Conservation (phyloP, 2,888 invertebrate genomes). For the Brachyptera risi region DNA sequence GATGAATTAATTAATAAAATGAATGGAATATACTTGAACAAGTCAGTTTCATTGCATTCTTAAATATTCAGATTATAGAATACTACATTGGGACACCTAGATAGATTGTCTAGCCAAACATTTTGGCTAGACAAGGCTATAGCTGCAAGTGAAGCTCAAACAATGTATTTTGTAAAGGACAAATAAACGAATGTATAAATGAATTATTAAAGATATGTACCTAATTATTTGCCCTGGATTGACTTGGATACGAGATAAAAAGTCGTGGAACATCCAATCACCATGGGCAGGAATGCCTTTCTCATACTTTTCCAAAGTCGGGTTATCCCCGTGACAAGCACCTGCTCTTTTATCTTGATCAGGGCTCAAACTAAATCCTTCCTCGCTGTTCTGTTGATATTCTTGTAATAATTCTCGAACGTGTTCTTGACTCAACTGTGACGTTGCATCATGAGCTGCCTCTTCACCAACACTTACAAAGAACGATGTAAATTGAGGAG, state of each 20-base stretch:
- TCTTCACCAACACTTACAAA: conserved; percentile 63
- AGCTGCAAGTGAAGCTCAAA: no score
- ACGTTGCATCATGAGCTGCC: conserved; percentile 42
- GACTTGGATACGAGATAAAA: conserved; percentile 63
- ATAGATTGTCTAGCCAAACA: no score
- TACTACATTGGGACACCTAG: no score
- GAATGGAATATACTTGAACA: no score
- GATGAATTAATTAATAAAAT: no score
- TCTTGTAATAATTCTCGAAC: conserved; percentile 59
- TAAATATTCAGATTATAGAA: no score
- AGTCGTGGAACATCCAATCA: conserved; percentile 76
- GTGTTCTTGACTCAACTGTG: conserved; percentile 47
- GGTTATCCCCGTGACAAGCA: conserved; percentile 41
- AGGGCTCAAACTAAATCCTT: conserved; percentile 34
- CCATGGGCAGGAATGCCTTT: conserved; percentile 75
- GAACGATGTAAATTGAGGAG: conserved; percentile 47
- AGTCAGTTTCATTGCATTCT: no score
- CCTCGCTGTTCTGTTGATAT: conserved; percentile 51
- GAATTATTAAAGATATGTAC: conserved; percentile 47
- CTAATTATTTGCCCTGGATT: conserved; percentile 81
- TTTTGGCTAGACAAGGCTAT: no score
- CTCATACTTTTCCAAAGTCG: conserved; percentile 67
- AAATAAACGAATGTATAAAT: not conserved
- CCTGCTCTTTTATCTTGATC: conserved; percentile 22
- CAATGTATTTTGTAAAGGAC: not conserved